Conservation (phyloP, 2,113 vertebrate species). For the Corydoras sp. region DNA sequence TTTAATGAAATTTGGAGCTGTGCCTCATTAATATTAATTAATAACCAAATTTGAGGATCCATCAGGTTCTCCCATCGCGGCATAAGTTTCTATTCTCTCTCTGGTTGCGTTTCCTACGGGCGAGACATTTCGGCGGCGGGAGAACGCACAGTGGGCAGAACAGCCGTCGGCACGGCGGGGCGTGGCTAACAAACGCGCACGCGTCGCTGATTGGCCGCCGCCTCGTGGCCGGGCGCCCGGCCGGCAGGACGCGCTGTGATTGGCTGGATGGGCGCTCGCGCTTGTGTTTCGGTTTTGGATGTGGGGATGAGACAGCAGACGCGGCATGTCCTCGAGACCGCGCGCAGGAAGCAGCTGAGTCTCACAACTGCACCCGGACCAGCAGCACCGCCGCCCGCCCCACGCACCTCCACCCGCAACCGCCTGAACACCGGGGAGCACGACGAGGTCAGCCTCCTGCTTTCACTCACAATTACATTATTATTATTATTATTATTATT, state of each 20-base stretch:
- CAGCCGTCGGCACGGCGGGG: slow-evolving; percentile 1
- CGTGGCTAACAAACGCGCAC: slow-evolving; percentile 1
- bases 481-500: too few species aligned
- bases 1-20: too few species aligned
- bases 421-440: too few species aligned
- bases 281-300: neutral
- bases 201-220: slow-evolving; percentile 16
- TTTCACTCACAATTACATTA: too few species aligned
- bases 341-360: too few species aligned
- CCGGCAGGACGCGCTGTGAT: neutral
- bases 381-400: too few species aligned
- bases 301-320: too few species aligned
- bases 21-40: neutral
- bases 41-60: too few species aligned
- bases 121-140: neutral
- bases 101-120: slow-evolving; percentile 21
- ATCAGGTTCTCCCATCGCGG: neutral
- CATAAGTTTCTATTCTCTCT: slow-evolving; percentile 34
- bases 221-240: neutral
- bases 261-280: neutral
- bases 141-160: slow-evolving; percentile 1
- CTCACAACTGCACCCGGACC: too few species aligned
- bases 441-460: too few species aligned
- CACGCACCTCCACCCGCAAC: too few species aligned
- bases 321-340: too few species aligned